phyloP scores from a whole-genome alignment of 1,140 invertebrate species.

The Grapholita molesta region DNA sequence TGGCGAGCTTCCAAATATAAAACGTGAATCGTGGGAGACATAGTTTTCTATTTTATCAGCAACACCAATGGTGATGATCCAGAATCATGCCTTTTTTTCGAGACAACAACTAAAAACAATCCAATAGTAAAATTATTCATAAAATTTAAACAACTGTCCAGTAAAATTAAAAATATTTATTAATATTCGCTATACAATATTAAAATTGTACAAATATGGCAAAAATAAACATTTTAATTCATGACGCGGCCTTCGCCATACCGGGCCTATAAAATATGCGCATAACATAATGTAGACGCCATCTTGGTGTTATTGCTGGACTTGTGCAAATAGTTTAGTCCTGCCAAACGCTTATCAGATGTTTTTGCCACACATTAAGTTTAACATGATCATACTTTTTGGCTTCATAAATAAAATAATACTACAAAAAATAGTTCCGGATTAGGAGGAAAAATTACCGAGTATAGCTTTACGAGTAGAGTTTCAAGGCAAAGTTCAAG shows the following conservation, averaged over 20 bases:
- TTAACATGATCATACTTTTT: not conserved
- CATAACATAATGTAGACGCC: not conserved
- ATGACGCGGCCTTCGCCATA: not conserved
- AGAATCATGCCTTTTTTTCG: not conserved
- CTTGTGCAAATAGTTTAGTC: not conserved
- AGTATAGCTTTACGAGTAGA: too few species aligned
- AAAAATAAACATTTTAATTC: not conserved
- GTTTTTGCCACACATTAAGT: not conserved
- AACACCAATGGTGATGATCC: not conserved
- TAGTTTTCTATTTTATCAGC: not conserved
- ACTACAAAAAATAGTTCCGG: too few species aligned
- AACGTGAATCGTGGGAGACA: not conserved
- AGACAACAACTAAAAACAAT: not conserved
- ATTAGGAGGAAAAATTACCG: too few species aligned
- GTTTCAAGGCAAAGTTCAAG: not conserved
- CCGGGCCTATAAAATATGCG: not conserved
- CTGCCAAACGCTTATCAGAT: not conserved
- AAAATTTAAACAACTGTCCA: not conserved
- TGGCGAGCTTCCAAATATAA: not conserved
- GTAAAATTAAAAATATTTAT: not conserved
- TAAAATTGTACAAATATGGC: constrained; percentile 5
- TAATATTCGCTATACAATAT: not conserved
- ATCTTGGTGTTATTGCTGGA: not conserved
- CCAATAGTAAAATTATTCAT: not conserved
- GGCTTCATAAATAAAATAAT: too few species aligned